Percentiles rank a stretch among this genome's conserved stretches.
Evolutionary conservation across 2,113 vertebrate species (phyloP).

Genomic region (Indri indri): DNA sequence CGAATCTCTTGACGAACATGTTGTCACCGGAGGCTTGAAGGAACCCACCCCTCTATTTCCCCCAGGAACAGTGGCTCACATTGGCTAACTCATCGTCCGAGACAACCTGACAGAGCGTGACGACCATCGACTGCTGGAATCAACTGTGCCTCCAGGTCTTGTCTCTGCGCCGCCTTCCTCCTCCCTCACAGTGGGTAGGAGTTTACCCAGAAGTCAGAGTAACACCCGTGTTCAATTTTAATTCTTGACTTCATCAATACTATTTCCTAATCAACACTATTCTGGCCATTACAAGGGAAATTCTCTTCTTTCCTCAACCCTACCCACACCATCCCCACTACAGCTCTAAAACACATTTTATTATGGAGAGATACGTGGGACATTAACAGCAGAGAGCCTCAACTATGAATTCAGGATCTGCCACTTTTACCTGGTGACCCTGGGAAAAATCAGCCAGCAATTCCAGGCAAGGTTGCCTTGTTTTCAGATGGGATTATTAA

Average conservation of each 20-base stretch:
- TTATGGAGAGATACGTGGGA: accelerated
- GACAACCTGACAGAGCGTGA: background rate
- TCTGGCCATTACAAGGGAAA: background rate
- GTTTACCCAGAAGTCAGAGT: no score
- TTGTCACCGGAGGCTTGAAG: background rate
- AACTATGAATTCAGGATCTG: background rate
- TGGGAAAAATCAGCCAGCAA: background rate
- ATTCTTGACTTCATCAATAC: background rate
- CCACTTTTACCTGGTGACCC: background rate
- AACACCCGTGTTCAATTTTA: background rate
- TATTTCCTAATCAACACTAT: background rate
- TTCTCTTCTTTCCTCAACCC: no score
- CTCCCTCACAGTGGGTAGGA: no score
- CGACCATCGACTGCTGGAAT: accelerated
- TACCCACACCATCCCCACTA: accelerated
- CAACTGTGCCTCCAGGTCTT: accelerated
- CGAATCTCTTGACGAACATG: no score
- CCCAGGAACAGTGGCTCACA: background rate
- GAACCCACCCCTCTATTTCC: accelerated
- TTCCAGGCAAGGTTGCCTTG: background rate
- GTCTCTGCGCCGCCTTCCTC: background rate
- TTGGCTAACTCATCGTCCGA: no score
- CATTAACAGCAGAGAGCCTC: background rate
- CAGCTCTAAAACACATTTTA: no score
- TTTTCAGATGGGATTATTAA: background rate